Evolutionary conservation across 2,888 invertebrate genomes (phyloP).

Genomic region (Sabellastarte sp.): DNA sequence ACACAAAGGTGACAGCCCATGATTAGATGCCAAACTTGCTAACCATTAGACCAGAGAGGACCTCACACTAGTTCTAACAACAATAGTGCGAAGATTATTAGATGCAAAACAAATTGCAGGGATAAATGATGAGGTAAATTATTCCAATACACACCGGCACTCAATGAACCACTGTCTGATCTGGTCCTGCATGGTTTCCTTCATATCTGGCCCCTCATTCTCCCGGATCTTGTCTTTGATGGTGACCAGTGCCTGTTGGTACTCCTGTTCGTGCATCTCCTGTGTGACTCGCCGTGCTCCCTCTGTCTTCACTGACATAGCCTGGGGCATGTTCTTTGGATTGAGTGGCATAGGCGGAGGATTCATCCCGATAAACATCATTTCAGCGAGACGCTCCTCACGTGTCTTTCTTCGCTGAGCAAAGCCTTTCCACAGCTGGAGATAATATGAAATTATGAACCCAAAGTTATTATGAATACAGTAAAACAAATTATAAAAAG

Average conservation of each 20-base stretch:
- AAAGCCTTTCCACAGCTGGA: constrained; percentile 59
- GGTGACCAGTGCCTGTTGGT: constrained; percentile 68
- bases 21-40: too few relatives aligned
- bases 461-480: too few relatives aligned
- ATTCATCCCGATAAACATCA: constrained; percentile 78
- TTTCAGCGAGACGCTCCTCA: constrained; percentile 71
- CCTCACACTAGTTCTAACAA: too few relatives aligned
- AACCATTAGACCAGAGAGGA: too few relatives aligned
- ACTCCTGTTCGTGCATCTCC: constrained; percentile 69
- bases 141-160: too few relatives aligned
- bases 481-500: too few relatives aligned
- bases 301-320: constrained; percentile 38
- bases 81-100: too few relatives aligned
- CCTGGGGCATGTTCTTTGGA: constrained; percentile 48
- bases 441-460: too few relatives aligned
- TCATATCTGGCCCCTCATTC: constrained; percentile 74
- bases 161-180: constrained; percentile 83
- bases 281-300: constrained; percentile 68
- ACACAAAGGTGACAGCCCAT: too few relatives aligned
- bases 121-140: too few relatives aligned
- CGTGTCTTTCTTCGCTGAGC: constrained; percentile 51
- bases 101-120: too few relatives aligned
- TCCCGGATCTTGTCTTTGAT: constrained; percentile 67
- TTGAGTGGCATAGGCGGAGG: constrained; percentile 44
- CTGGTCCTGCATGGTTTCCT: constrained; percentile 84